Conservation (phyloP, 2,797 vertebrate genomes). For the Podarcis lilfordi region DNA sequence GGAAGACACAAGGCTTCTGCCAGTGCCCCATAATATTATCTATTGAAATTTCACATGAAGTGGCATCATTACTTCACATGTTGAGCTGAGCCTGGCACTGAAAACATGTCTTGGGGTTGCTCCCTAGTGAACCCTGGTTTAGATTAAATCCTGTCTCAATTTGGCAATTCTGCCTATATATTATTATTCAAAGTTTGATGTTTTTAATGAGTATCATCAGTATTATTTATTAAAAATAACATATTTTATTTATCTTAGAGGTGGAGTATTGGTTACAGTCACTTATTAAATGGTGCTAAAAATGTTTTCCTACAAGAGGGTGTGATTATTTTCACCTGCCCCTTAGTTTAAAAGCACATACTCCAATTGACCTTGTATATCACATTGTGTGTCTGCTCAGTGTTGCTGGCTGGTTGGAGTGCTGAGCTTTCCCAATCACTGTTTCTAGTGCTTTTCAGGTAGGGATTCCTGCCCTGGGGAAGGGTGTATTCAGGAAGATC, state of each 20-base stretch:
- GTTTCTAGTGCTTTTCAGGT: background rate
- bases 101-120: background rate
- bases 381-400: background rate
- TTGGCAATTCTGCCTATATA: background rate
- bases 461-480: no score
- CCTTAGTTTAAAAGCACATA: background rate
- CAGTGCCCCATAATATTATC: background rate
- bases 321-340: background rate
- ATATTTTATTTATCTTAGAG: background rate
- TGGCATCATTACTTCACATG: background rate
- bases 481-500: background rate
- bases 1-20: background rate
- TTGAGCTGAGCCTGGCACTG: background rate
- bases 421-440: background rate
- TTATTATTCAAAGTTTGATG: background rate
- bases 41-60: background rate
- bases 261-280: background rate
- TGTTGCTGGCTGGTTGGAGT: background rate
- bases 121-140: background rate
- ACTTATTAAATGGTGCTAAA: background rate
- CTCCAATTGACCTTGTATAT: background rate
- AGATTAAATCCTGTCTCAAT: background rate
- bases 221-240: background rate
- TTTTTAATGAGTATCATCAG: background rate
- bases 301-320: background rate